Percentiles rank a stretch among this genome's conserved stretches.
Evolutionary conservation across 2,888 invertebrate species (phyloP).

Genomic region (Lasioglossum malachurum): DNA sequence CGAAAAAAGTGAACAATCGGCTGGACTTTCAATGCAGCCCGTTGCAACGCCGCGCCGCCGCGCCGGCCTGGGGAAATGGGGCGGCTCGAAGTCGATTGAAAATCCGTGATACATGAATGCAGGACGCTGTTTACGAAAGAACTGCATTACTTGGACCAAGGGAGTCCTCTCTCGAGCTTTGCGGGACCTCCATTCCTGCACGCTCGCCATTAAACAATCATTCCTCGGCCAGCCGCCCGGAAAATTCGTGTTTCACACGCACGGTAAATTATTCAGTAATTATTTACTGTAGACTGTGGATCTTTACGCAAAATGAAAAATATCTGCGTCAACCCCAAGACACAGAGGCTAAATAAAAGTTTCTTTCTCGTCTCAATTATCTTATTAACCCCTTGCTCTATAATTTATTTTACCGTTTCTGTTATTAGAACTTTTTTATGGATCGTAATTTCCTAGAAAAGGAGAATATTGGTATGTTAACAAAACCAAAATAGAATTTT

Average conservation of each 20-base stretch:
- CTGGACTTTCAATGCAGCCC: neutral
- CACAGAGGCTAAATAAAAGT: no score
- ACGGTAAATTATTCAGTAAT: constrained; percentile 22
- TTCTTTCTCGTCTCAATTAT: no score
- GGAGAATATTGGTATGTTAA: no score
- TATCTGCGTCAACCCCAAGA: no score
- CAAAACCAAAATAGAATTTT: no score
- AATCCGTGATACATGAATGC: neutral
- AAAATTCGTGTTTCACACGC: neutral
- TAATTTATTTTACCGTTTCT: no score
- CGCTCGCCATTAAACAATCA: neutral
- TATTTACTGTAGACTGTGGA: no score
- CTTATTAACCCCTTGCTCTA: no score
- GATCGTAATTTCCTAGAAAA: no score
- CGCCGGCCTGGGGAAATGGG: neutral
- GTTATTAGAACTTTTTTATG: no score
- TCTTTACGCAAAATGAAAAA: no score
- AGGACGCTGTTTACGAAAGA: neutral
- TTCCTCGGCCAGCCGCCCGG: neutral
- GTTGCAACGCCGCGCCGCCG: neutral
- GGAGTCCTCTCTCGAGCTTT: neutral
- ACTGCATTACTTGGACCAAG: neutral
- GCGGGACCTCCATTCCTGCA: neutral
- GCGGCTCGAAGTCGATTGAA: neutral
- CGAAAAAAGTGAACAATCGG: neutral